phyloP scores from a whole-genome alignment of 2,113 vertebrate genomes.

The Callopanchax toddi region DNA sequence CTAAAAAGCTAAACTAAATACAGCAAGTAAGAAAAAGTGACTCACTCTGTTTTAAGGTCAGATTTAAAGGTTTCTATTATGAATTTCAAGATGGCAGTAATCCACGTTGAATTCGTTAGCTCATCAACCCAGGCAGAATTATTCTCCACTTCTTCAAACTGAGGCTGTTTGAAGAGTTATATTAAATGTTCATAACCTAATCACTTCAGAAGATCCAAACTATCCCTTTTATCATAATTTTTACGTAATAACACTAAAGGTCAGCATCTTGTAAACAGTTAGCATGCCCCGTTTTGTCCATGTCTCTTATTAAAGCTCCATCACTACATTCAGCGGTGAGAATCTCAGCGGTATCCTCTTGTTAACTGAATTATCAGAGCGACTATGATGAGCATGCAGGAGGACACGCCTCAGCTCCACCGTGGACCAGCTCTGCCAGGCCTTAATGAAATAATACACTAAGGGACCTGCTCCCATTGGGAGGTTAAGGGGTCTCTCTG shows the following conservation, averaged over 20 bases:
- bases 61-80: too few relatives aligned
- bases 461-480: constrained; percentile 54
- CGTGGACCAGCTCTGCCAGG: constrained; percentile 44
- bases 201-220: too few relatives aligned
- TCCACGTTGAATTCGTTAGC: too few relatives aligned
- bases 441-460: constrained; percentile 78
- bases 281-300: constrained; percentile 17
- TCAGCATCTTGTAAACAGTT: constrained; percentile 14
- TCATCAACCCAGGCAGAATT: too few relatives aligned
- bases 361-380: constrained; percentile 72
- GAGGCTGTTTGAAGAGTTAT: neutral
- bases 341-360: constrained; percentile 57
- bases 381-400: constrained; percentile 51
- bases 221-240: constrained; percentile 4
- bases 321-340: constrained; percentile 41
- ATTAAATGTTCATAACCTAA: too few relatives aligned
- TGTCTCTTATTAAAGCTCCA: constrained; percentile 61
- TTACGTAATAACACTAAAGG: constrained; percentile 31
- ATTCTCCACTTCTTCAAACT: too few relatives aligned
- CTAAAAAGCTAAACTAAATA: too few relatives aligned
- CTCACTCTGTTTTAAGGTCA: too few relatives aligned
- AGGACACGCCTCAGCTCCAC: constrained; percentile 40
- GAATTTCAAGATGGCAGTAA: too few relatives aligned
- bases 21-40: too few relatives aligned
- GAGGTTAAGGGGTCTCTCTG: constrained; percentile 74